phyloP scores from a whole-genome alignment of 2,113 vertebrate species.

The Meleagris gallopavo region DNA sequence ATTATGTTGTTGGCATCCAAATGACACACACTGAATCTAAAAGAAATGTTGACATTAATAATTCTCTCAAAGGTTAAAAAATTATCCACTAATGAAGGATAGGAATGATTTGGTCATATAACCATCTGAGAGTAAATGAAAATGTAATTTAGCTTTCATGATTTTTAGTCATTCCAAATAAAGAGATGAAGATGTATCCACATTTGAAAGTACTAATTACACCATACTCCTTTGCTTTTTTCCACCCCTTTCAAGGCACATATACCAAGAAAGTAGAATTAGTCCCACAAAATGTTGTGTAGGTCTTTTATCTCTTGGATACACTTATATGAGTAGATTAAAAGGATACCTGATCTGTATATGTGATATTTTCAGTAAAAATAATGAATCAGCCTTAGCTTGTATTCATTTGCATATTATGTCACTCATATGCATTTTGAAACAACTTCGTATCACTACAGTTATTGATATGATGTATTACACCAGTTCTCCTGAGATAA shows the following conservation, averaged over 20 bases:
- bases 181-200: background rate
- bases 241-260: background rate
- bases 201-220: background rate
- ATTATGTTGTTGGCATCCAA: slow-evolving; percentile 41
- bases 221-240: background rate
- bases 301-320: background rate
- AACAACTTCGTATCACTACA: background rate
- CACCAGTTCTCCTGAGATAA: background rate
- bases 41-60: background rate
- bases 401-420: background rate
- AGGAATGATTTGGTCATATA: background rate
- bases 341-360: background rate
- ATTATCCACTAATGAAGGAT: background rate
- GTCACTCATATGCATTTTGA: background rate
- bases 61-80: background rate
- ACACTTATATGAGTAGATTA: background rate
- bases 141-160: background rate
- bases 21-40: background rate
- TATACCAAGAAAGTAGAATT: background rate
- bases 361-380: background rate
- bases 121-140: background rate
- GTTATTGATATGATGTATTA: background rate
- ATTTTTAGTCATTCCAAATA: background rate
- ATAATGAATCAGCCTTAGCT: background rate
- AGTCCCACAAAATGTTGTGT: background rate